Evolutionary conservation across 2,113 vertebrate genomes (phyloP).

Genomic region (Melanocharis versteri): DNA sequence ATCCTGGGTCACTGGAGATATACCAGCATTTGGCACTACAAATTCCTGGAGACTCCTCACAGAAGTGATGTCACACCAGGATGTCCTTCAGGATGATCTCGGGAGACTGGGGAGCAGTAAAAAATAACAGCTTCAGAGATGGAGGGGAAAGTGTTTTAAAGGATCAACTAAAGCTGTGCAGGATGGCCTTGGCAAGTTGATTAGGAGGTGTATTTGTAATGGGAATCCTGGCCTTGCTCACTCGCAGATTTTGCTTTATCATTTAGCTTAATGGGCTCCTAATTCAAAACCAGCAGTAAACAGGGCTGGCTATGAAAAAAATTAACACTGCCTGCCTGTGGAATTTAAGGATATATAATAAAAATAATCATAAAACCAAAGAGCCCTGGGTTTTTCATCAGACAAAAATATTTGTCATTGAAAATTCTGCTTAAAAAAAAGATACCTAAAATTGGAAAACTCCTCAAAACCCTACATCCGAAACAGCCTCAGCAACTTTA

Average conservation of each 20-base stretch:
- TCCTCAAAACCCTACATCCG: slow-evolving; percentile 15
- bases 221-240: slow-evolving; percentile 27
- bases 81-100: background rate
- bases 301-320: slow-evolving; percentile 28
- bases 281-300: slow-evolving; percentile 45
- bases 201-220: background rate
- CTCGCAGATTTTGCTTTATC: slow-evolving; percentile 46
- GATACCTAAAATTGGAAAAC: background rate
- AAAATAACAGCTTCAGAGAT: background rate
- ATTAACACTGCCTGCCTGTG: slow-evolving; percentile 29
- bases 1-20: background rate
- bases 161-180: background rate
- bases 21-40: background rate
- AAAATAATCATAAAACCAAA: slow-evolving; percentile 51
- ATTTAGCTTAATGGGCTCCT: slow-evolving; percentile 49
- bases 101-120: background rate
- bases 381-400: slow-evolving; percentile 36
- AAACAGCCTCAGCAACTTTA: slow-evolving; percentile 58
- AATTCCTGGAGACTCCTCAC: background rate
- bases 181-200: background rate
- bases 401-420: slow-evolving; percentile 37
- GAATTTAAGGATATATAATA: slow-evolving; percentile 49
- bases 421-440: slow-evolving; percentile 14
- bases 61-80: background rate
- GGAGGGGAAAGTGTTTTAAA: background rate